Percentiles rank a stretch among this genome's conserved stretches.
Evolutionary conservation across 2,113 vertebrate genomes (phyloP).

Genomic region (Lampris incognitus): DNA sequence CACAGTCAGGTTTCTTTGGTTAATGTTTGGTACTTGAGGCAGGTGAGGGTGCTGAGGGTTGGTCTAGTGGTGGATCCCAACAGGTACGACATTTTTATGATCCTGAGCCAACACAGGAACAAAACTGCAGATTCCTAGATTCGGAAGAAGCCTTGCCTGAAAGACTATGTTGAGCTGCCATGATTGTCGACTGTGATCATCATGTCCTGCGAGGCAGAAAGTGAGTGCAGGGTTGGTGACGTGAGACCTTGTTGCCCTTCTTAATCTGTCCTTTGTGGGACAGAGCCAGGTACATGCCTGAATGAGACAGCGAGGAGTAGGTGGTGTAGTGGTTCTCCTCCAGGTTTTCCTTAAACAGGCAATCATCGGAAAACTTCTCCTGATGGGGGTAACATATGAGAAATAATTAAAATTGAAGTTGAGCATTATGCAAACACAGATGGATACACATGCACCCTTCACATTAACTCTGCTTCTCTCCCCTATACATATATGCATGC

Average conservation of each 20-base stretch:
- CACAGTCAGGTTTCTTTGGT: too few relatives aligned
- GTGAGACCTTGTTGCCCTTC: constrained; percentile 59
- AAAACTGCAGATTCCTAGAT: not conserved
- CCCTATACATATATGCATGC: too few relatives aligned
- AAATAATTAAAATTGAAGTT: not conserved
- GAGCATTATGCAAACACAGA: constrained; percentile 5
- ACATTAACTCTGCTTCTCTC: too few relatives aligned
- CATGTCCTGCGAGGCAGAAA: constrained; percentile 66
- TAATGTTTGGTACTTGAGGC: too few relatives aligned
- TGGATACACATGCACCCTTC: not conserved
- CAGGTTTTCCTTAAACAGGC: constrained; percentile 76
- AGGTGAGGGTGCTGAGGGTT: too few relatives aligned
- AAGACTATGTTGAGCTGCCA: too few relatives aligned
- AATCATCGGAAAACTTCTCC: constrained; percentile 74
- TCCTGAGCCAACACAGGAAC: too few relatives aligned
- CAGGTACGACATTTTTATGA: too few relatives aligned
- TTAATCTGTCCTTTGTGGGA: constrained; percentile 67
- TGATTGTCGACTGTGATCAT: constrained; percentile 5
- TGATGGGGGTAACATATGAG: constrained; percentile 34
- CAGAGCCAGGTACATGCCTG: constrained; percentile 71
- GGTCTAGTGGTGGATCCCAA: too few relatives aligned
- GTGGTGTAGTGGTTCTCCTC: constrained; percentile 81
- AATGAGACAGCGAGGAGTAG: constrained; percentile 71
- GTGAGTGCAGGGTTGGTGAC: constrained; percentile 71
- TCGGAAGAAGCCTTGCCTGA: too few relatives aligned